phyloP scores from a whole-genome alignment of 2,888 invertebrate species.

The Metallyticus violacea region DNA sequence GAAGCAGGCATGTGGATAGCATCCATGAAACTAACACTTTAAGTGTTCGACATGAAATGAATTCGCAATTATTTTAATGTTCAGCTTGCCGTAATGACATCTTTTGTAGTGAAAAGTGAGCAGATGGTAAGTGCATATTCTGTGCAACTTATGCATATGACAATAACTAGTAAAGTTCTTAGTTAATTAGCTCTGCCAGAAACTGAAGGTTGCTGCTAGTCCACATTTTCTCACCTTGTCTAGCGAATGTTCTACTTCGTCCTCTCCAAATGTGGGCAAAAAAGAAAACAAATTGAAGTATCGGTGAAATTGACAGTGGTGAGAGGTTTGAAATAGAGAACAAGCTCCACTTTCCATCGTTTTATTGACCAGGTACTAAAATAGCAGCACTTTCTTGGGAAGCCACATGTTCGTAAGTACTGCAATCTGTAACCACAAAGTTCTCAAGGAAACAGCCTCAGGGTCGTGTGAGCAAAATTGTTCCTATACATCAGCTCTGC shows the following conservation, averaged over 20 bases:
- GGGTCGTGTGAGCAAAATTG: background rate
- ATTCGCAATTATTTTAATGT: too few relatives aligned
- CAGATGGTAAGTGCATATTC: too few relatives aligned
- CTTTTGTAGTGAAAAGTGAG: too few relatives aligned
- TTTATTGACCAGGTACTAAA: background rate
- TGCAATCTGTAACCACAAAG: background rate
- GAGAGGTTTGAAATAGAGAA: background rate
- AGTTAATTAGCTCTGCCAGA: too few relatives aligned
- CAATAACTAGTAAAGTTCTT: too few relatives aligned
- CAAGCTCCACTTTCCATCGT: background rate
- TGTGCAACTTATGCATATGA: too few relatives aligned
- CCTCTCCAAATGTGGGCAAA: background rate
- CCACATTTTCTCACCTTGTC: background rate
- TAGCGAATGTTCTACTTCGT: background rate
- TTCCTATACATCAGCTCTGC: background rate
- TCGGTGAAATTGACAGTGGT: background rate
- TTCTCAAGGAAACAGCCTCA: background rate
- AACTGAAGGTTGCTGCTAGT: too few relatives aligned
- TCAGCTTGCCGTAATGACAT: too few relatives aligned
- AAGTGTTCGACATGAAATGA: too few relatives aligned
- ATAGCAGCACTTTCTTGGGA: background rate
- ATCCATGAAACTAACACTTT: too few relatives aligned
- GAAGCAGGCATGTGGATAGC: too few relatives aligned
- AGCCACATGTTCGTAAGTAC: too few relatives aligned
- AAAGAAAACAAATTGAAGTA: background rate